These are phyloP conservation scores for Aphodius sticticus DNA, from an alignment of 2,888 invertebrate species.

Conservation along the genomic window DNA sequence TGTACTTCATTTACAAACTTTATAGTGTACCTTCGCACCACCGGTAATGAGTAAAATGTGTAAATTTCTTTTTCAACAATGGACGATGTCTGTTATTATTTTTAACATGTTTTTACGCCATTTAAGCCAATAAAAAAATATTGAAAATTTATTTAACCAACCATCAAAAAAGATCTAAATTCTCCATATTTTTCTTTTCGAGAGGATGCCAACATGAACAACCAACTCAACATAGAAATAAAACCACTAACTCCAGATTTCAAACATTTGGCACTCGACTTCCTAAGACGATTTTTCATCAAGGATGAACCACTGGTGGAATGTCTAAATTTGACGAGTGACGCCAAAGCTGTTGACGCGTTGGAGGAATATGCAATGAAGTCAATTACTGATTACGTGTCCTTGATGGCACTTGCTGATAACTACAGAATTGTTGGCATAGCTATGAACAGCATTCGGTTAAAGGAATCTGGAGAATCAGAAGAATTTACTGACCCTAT, in stretches of 20 bases:
- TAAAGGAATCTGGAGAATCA: constrained; percentile 58
- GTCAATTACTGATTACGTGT: constrained; percentile 66
- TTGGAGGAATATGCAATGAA: constrained; percentile 69
- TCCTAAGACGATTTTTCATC: constrained; percentile 71
- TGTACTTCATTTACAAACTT: no score
- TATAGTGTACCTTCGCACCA: no score
- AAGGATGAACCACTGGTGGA: constrained; percentile 75
- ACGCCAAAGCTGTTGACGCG: constrained; percentile 66
- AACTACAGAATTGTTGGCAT: constrained; percentile 64
- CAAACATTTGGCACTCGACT: constrained; percentile 62
- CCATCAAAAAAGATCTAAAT: no score
- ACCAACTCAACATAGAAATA: constrained; percentile 55
- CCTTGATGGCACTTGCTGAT: constrained; percentile 69
- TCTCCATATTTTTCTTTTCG: not conserved
- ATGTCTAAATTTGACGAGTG: constrained; percentile 67
- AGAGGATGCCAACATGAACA: not conserved
- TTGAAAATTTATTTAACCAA: no score
- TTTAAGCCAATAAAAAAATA: no score
- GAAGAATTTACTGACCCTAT: constrained; percentile 66
- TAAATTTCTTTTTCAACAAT: no score
- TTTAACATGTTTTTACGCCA: no score
- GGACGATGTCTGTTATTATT: no score
- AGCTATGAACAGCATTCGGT: constrained; percentile 52
- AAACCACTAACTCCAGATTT: constrained; percentile 60
- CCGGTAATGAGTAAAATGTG: no score